Conservation (phyloP, 2,113 vertebrate genomes). For the Abramis brama region DNA sequence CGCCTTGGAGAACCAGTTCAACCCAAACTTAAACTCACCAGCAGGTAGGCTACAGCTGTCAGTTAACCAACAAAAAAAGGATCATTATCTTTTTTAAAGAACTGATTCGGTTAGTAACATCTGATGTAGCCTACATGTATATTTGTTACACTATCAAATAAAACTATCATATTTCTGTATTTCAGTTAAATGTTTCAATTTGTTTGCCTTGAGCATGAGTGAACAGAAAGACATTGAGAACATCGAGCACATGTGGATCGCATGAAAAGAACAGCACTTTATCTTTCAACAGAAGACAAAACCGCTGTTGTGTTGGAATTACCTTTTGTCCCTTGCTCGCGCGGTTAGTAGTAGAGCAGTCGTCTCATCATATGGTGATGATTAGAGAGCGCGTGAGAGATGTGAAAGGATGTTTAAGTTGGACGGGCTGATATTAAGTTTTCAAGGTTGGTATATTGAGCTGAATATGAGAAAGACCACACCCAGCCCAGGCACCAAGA, state of each 20-base stretch:
- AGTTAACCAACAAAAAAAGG: background rate
- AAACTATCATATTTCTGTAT: background rate
- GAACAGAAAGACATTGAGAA: background rate
- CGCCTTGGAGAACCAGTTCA: background rate
- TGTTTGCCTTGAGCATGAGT: background rate
- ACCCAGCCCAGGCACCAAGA: constrained; percentile 23
- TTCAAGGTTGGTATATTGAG: background rate
- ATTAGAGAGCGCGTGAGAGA: background rate
- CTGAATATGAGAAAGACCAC: constrained; percentile 9
- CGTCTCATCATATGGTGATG: constrained; percentile 6
- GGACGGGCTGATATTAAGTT: background rate
- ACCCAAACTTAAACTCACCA: background rate
- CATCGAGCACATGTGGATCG: background rate
- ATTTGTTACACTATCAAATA: background rate
- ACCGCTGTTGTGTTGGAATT: background rate
- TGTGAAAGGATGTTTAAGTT: background rate
- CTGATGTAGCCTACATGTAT: background rate
- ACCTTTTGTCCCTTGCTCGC: constrained; percentile 16
- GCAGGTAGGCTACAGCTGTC: background rate
- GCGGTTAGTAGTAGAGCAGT: background rate
- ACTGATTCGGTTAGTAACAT: background rate
- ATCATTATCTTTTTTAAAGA: background rate
- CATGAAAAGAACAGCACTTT: background rate
- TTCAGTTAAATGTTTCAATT: background rate
- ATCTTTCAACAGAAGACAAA: background rate